These are phyloP conservation scores for Gobionotothen gibberifrons DNA, from an alignment of 2,797 vertebrate genomes.

Conservation along the genomic window DNA sequence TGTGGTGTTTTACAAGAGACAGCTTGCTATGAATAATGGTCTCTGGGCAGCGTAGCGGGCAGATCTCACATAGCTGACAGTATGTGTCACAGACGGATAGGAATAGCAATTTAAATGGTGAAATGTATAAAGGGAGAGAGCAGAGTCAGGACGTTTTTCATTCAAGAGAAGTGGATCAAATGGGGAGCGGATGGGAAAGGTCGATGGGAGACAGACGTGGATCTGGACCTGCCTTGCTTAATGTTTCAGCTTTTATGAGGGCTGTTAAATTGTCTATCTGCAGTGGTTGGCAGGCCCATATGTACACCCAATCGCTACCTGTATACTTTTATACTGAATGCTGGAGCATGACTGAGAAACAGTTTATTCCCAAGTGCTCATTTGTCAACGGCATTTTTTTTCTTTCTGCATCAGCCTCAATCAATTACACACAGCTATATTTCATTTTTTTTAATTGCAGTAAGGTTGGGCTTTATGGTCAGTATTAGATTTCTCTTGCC, in stretches of 20 bases:
- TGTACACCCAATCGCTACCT: conserved; percentile 30
- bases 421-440: conserved; percentile 27
- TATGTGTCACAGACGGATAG: conserved; percentile 48
- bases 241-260: conserved; percentile 71
- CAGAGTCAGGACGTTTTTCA: conserved; percentile 9
- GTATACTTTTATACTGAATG: conserved; percentile 24
- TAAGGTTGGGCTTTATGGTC: conserved; percentile 48
- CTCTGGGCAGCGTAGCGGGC: conserved; percentile 45
- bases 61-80: conserved; percentile 50
- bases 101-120: conserved; percentile 39
- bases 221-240: conserved; percentile 67
- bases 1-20: conserved; percentile 70
- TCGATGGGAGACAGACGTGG: conserved; percentile 53
- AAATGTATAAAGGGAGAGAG: conserved; percentile 40
- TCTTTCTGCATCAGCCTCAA: conserved; percentile 25
- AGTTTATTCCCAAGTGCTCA: conserved; percentile 31
- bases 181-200: conserved; percentile 30
- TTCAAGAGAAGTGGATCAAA: conserved; percentile 34
- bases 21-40: conserved; percentile 69
- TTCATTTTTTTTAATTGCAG: conserved; percentile 30
- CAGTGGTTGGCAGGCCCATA: conserved; percentile 55
- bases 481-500: conserved; percentile 48
- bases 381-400: conserved; percentile 45
- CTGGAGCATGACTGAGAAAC: conserved; percentile 20
- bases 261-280: conserved; percentile 70